phyloP scores from a whole-genome alignment of 2,113 vertebrate genomes.

The Elgaria multicarinata region DNA sequence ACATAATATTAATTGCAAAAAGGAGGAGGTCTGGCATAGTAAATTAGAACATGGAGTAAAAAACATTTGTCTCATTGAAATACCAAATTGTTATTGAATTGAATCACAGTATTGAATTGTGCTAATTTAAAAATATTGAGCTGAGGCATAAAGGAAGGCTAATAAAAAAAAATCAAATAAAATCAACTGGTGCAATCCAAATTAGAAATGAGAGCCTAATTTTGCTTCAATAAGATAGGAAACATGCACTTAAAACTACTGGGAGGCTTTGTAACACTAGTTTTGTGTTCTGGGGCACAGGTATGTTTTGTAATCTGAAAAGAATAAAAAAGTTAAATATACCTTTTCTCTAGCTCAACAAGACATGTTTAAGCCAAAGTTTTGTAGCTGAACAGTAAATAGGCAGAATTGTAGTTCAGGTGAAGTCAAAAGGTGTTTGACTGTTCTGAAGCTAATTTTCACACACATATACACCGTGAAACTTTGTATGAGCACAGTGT shows the following conservation, averaged over 20 bases:
- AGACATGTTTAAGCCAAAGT: neutral
- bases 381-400: neutral
- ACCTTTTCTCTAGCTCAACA: neutral
- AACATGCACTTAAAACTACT: neutral
- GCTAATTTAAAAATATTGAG: conserved; percentile 47
- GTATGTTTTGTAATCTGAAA: neutral
- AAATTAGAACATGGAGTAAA: conserved; percentile 32
- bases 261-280: neutral
- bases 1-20: conserved; percentile 16
- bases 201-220: neutral
- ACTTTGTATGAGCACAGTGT: neutral
- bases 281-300: neutral
- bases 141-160: conserved; percentile 6
- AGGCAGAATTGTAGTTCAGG: neutral
- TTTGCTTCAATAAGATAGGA: neutral
- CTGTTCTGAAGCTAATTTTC: neutral
- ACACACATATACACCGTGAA: neutral
- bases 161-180: conserved; percentile 29
- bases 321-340: neutral
- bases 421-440: neutral
- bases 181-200: conserved; percentile 1
- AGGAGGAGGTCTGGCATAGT: neutral
- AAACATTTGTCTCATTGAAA: conserved; percentile 22
- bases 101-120: conserved; percentile 32
- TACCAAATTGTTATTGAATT: conserved; percentile 25